Evolutionary conservation across 2,888 invertebrate species (phyloP).

Genomic region (Ametastegia equiseti): DNA sequence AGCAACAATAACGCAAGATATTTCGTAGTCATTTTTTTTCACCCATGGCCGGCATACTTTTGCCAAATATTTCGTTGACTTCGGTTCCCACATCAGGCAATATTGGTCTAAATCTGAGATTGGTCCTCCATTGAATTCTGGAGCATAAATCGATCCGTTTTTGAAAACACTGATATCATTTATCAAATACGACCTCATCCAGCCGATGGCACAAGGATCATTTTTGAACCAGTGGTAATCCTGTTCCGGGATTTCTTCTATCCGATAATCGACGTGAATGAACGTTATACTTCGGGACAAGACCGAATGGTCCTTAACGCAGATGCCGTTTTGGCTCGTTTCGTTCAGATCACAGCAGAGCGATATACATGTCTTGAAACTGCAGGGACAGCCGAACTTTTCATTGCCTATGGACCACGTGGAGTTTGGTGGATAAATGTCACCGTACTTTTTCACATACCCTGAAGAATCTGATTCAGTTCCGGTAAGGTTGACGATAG

Average conservation of each 20-base stretch:
- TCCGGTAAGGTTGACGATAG: background rate
- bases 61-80: background rate
- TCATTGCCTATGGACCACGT: background rate
- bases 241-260: background rate
- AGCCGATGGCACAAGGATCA: background rate
- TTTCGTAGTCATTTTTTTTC: background rate
- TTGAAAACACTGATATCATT: background rate
- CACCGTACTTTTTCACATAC: background rate
- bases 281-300: background rate
- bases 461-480: background rate
- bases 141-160: background rate
- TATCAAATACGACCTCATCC: background rate
- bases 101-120: background rate
- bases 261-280: background rate
- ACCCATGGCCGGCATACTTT: background rate
- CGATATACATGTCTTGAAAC: background rate
- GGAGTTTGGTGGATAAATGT: background rate
- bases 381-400: background rate
- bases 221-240: background rate
- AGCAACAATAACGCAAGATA: background rate
- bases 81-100: background rate
- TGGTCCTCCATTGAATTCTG: background rate
- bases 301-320: background rate
- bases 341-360: background rate
- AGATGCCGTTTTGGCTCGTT: background rate